Conservation (phyloP, 2,113 vertebrate species). For the Sphaerodactylus townsendi region DNA sequence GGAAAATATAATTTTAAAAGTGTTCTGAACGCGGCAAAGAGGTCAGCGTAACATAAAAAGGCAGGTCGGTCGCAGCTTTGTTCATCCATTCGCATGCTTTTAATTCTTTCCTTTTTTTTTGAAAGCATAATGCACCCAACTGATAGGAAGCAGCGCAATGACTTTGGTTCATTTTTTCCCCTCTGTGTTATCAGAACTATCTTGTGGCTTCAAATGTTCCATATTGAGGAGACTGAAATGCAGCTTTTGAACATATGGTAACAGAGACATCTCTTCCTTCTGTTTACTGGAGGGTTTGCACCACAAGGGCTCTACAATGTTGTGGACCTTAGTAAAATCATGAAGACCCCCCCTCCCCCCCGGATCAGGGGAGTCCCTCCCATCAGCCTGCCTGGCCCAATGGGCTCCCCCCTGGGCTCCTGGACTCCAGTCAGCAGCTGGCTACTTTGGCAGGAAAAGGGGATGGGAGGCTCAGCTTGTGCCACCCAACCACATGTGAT, state of each 20-base stretch:
- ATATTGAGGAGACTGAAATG: constrained; percentile 23
- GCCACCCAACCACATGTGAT: too few relatives aligned
- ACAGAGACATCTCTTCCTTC: constrained; percentile 38
- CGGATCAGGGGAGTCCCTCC: too few relatives aligned
- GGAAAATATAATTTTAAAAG: background rate
- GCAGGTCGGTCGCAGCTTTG: constrained; percentile 34
- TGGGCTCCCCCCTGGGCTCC: too few relatives aligned
- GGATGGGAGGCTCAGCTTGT: too few relatives aligned
- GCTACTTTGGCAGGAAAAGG: too few relatives aligned
- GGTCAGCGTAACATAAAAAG: constrained; percentile 12
- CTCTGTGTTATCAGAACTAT: background rate
- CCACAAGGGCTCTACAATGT: constrained; percentile 32
- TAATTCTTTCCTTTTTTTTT: constrained; percentile 18
- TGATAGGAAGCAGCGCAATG: background rate
- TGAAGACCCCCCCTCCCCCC: background rate
- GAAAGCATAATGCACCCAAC: constrained; percentile 26
- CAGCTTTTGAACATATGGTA: background rate
- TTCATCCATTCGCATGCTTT: background rate
- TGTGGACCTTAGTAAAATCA: background rate
- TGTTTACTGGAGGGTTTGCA: constrained; percentile 41
- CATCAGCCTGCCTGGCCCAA: too few relatives aligned
- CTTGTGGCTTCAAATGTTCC: background rate
- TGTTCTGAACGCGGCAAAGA: background rate
- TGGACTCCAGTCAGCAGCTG: too few relatives aligned
- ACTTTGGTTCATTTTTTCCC: background rate